Evolutionary conservation across 2,113 vertebrate genomes (phyloP).

Genomic region (Alouatta palliata): DNA sequence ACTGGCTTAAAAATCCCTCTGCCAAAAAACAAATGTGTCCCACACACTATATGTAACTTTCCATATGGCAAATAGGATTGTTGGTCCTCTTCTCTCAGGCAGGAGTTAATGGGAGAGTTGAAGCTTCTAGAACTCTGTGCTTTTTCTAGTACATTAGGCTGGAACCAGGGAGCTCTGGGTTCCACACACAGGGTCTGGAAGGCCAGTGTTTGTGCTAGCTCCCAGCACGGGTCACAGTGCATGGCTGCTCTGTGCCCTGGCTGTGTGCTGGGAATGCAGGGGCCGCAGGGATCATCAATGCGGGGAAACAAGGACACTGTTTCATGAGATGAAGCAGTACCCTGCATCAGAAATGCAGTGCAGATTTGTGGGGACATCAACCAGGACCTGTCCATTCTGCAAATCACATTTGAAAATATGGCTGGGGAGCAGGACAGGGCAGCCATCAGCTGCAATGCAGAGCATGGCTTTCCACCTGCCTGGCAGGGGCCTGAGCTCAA

Average conservation of each 20-base stretch:
- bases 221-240: background rate
- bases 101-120: background rate
- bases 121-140: background rate
- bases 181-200: background rate
- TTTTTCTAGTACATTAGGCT: background rate
- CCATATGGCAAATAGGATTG: background rate
- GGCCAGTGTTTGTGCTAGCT: background rate
- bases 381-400: background rate
- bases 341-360: background rate
- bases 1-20: background rate
- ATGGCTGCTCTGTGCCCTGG: background rate
- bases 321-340: background rate
- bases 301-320: background rate
- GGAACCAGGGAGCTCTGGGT: background rate
- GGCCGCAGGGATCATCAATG: no score
- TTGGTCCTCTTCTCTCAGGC: background rate
- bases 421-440: no score
- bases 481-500: background rate
- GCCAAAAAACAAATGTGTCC: background rate
- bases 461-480: background rate
- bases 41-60: background rate
- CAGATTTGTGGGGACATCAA: background rate
- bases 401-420: background rate
- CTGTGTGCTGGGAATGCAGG: background rate
- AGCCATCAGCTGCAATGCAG: background rate